A percentile compares a stretch with the other conserved stretches of the same genome.
These are phyloP conservation scores for Elephas maximus DNA, from an alignment of 2,113 vertebrate genomes.

Conservation along the genomic window DNA sequence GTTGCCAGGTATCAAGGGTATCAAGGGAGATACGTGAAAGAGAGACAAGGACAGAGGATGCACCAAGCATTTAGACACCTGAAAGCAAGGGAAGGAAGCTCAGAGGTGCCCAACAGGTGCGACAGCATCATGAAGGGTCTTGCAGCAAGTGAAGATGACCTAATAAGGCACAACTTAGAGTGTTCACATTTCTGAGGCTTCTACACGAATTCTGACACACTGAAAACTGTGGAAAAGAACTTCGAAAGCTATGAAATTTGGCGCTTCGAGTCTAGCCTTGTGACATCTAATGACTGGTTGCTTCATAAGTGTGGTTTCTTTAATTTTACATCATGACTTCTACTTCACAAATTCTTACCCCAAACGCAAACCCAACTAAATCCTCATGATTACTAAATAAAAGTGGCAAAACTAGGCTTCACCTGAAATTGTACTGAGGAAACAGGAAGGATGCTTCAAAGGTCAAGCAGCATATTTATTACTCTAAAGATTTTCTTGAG, in stretches of 20 bases:
- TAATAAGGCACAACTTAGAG: fast-evolving
- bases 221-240: background rate
- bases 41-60: too few species aligned
- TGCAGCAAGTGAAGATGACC: background rate
- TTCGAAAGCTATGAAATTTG: background rate
- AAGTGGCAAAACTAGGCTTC: background rate
- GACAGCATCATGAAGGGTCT: background rate
- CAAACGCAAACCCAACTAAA: background rate
- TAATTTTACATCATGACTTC: background rate
- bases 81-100: background rate
- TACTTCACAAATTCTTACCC: background rate
- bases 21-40: fast-evolving
- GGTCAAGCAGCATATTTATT: background rate
- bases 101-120: background rate
- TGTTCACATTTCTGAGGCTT: background rate
- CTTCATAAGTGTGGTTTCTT: background rate
- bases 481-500: background rate
- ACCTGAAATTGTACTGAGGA: background rate
- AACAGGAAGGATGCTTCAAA: background rate
- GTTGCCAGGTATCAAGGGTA: background rate
- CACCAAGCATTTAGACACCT: background rate
- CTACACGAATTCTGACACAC: background rate
- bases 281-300: background rate
- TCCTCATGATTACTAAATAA: background rate
- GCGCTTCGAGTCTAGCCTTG: background rate